Evolutionary conservation across 2,797 vertebrate genomes (phyloP).

Genomic region (Amblyraja radiata): DNA sequence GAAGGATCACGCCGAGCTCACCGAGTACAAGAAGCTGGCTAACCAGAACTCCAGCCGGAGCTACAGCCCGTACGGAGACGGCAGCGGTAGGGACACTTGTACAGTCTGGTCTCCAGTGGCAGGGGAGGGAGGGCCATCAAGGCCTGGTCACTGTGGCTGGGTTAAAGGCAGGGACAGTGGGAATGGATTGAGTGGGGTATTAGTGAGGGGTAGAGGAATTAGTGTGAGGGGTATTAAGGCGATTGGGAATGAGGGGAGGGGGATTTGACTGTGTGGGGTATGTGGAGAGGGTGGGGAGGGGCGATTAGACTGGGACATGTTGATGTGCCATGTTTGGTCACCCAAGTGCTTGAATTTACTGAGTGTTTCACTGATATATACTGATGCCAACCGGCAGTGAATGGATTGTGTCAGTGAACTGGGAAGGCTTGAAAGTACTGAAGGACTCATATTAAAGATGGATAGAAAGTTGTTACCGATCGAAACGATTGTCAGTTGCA

Average conservation of each 20-base stretch:
- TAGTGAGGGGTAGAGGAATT: not conserved
- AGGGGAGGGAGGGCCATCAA: no score
- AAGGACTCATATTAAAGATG: no score
- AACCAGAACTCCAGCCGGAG: constrained; percentile 93
- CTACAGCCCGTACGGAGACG: constrained; percentile 74
- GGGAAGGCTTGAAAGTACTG: not conserved
- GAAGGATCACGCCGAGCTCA: constrained; percentile 93
- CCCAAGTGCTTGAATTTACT: not conserved
- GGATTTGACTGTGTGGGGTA: not conserved
- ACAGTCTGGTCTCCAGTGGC: not conserved
- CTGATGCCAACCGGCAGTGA: not conserved
- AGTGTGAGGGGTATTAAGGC: no score
- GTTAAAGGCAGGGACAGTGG: not conserved
- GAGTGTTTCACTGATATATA: not conserved
- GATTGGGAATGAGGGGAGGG: not conserved
- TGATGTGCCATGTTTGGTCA: not conserved
- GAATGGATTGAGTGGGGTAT: not conserved
- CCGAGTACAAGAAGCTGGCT: constrained; percentile 94
- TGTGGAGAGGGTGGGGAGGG: no score
- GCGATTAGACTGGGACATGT: not conserved
- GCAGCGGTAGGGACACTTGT: constrained; percentile 52
- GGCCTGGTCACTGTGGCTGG: not conserved
- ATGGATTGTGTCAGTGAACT: not conserved
- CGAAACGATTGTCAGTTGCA: no score
- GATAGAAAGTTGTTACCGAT: no score